Percentiles rank a stretch among this genome's conserved stretches.
These are phyloP conservation scores for Napeogenes sylphis DNA, from an alignment of 2,888 invertebrate species.

Conservation along the genomic window DNA sequence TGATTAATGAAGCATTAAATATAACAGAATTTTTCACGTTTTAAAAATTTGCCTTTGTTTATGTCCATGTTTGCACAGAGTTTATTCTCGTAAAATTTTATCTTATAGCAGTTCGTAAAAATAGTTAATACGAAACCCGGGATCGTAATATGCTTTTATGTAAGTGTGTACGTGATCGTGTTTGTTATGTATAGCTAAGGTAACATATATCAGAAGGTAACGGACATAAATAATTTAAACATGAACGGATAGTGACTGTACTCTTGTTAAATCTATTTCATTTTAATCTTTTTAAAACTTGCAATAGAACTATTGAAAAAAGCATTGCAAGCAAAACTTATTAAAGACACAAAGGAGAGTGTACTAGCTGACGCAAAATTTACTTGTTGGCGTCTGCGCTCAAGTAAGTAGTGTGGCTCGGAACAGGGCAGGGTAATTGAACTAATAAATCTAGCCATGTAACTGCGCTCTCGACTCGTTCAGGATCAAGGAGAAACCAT, in stretches of 20 bases:
- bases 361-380: constrained; percentile 58
- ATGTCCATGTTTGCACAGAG: constrained; percentile 22
- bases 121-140: constrained; percentile 40
- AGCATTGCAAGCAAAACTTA: constrained; percentile 21
- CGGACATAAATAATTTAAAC: no score
- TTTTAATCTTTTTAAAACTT: no score
- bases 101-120: constrained; percentile 28
- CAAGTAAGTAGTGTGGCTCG: constrained; percentile 61
- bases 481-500: constrained; percentile 66
- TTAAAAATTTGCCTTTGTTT: constrained; percentile 1
- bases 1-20: constrained; percentile 1
- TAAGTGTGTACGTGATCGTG: no score
- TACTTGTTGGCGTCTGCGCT: constrained; percentile 67
- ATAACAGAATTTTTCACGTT: neutral
- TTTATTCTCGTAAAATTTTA: constrained; percentile 31
- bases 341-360: constrained; percentile 42
- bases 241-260: no score
- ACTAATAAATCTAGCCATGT: constrained; percentile 74
- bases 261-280: no score
- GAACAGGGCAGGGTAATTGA: constrained; percentile 72
- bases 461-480: constrained; percentile 56
- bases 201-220: no score
- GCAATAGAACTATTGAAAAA: no score
- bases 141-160: constrained; percentile 39
- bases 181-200: no score